Evolutionary conservation across 2,113 vertebrate species (phyloP), one percentile per base, ranked within the genome.

Genomic region (Amblyopsis rosae): DNA sequence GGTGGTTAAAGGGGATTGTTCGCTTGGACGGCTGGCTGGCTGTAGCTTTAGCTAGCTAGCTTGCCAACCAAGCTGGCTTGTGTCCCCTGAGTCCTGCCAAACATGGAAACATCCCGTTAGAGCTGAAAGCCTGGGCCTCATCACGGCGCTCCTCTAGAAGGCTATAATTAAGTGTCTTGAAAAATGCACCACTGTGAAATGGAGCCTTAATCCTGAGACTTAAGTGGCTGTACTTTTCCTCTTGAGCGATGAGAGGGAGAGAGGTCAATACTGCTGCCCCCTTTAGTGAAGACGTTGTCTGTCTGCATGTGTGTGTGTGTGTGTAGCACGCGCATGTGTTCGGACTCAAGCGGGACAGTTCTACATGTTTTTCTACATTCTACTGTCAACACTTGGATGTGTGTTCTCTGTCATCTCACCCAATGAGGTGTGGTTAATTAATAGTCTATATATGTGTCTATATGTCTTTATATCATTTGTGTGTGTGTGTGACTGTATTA

Each of bases 91-190:
- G 26, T 53, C 49, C 85, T 82, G 91, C 90, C 91, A 88, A 90
- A 88, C 90, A 88, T 93, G 93, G 92, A 93, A 92, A 93, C 87
- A 91, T 92, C 91, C 87, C 89, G 86, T 92, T 92, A 89, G 70
- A 82, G 90, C 86, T 80, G 78, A 84, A 83, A 85, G 87, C 86
- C 89, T 81, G 75, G 87, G 86, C 87, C 88, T 86, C 86, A 76
- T 91, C 87, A 89, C 80, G 80, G 84, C 70, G 72, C 84, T 89
- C 85, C 80, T 87, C 86, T 88, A 87, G 88, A 91, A 93, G 86
- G 87, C 91, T 91, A 91, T 92, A 94, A 94, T 94, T 94, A 92
- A 91, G 88, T 89, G 90, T 90, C 89, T 92, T 91, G 88, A 93
- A 92, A 93, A 93, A 92, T 87, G 90, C 88, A 92, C 81, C 88